A percentile compares a stretch with the other conserved stretches of the same genome.
Conservation (phyloP, 2,888 invertebrate species). For the Octodonta nipae region DNA sequence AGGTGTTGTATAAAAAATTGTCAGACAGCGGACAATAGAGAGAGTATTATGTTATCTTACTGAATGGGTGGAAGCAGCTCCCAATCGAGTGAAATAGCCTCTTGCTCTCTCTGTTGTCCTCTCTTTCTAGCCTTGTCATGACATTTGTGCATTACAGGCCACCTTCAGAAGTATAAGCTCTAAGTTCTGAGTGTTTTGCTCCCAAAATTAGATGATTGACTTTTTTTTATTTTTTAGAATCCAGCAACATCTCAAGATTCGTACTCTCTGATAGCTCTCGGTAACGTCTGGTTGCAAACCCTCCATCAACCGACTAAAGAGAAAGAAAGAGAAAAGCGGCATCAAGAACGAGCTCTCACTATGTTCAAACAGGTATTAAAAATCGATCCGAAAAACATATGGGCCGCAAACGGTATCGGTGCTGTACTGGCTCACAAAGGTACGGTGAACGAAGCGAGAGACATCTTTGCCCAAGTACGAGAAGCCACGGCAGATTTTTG, state of each 20-base stretch:
- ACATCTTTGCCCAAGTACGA: slow-evolving; percentile 95
- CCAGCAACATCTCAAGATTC: slow-evolving; percentile 76
- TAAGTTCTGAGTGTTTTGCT: no score
- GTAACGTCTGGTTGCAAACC: slow-evolving; percentile 97
- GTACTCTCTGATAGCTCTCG: slow-evolving; percentile 90
- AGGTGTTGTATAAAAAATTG: no score
- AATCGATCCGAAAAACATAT: slow-evolving; percentile 89
- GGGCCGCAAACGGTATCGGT: slow-evolving; percentile 97
- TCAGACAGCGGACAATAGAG: no score
- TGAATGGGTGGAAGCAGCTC: no score
- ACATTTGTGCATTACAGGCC: no score
- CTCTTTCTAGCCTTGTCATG: no score
- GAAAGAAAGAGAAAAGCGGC: slow-evolving; percentile 86
- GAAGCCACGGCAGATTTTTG: slow-evolving; percentile 98
- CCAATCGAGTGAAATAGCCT: no score
- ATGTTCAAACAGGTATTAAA: slow-evolving; percentile 80
- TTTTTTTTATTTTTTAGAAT: no score
- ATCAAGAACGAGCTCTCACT: slow-evolving; percentile 84
- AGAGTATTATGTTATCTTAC: no score
- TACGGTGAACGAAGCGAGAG: slow-evolving; percentile 88
- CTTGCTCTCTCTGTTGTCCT: no score
- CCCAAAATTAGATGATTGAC: no score
- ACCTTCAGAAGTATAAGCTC: no score
- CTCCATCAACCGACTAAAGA: slow-evolving; percentile 87
- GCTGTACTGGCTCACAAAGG: slow-evolving; percentile 87